These are phyloP conservation scores for Himalopsyche kuldschensis DNA, from an alignment of 2,888 invertebrate genomes.

Conservation along the genomic window DNA sequence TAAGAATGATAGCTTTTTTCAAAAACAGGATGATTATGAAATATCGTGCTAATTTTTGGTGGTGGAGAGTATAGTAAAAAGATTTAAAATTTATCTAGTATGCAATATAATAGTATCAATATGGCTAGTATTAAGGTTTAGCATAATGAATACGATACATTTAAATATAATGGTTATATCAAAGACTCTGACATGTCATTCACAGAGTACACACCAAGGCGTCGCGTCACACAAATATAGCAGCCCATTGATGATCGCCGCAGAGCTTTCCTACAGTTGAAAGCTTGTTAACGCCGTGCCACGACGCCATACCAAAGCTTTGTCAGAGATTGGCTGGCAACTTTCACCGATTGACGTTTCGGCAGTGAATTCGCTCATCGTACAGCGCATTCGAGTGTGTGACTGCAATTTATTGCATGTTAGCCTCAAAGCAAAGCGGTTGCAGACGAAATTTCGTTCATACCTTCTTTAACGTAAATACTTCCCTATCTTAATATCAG, in stretches of 20 bases:
- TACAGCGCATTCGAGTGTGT: not conserved
- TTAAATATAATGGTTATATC: not conserved
- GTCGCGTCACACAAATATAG: not conserved
- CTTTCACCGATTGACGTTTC: not conserved
- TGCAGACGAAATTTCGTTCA: not conserved
- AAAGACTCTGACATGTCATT: not conserved
- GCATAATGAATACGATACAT: not conserved
- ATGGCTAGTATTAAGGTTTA: too few species aligned
- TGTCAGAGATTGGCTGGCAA: not conserved
- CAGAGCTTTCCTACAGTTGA: not conserved
- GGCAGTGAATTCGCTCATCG: not conserved
- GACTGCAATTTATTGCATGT: conserved; percentile 21
- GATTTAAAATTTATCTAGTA: too few species aligned
- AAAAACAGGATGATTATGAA: too few species aligned
- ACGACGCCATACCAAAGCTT: not conserved
- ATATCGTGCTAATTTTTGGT: too few species aligned
- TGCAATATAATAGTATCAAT: too few species aligned
- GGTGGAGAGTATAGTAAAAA: too few species aligned
- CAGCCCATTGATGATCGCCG: not conserved
- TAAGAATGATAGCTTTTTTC: too few species aligned
- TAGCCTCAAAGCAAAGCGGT: not conserved
- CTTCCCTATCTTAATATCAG: too few species aligned
- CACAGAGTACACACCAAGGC: not conserved
- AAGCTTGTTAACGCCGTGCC: conserved; percentile 2
- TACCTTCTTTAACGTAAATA: not conserved